phyloP scores from a whole-genome alignment of 2,888 invertebrate species.

The Lithosia quadra region DNA sequence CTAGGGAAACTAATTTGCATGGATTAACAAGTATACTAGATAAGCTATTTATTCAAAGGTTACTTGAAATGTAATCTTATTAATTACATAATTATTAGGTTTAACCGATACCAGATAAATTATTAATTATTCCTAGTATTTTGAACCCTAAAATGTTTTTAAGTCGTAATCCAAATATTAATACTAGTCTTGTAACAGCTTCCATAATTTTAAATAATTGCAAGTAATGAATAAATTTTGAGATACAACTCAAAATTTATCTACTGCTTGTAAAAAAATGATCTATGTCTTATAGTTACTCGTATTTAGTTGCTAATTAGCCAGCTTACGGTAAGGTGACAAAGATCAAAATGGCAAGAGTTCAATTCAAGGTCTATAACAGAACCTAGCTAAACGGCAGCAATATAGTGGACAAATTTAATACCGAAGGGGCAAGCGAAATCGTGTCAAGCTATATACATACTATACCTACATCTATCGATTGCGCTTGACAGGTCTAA shows the following conservation, averaged over 20 bases:
- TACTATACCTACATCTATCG: too few relatives aligned
- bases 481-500: neutral
- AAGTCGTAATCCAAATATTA: too few relatives aligned
- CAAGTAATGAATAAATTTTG: too few relatives aligned
- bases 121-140: too few relatives aligned
- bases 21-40: neutral
- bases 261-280: too few relatives aligned
- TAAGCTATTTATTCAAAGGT: neutral
- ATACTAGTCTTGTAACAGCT: too few relatives aligned
- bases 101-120: neutral
- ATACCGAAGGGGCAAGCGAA: neutral
- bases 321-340: neutral
- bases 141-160: too few relatives aligned
- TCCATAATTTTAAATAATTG: too few relatives aligned
- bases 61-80: neutral
- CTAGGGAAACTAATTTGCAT: neutral
- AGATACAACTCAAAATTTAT: too few relatives aligned
- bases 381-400: neutral
- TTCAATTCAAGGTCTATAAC: neutral
- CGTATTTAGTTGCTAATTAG: neutral
- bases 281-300: too few relatives aligned
- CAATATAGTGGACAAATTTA: neutral
- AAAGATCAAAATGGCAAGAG: neutral
- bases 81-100: neutral
- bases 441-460: conserved; percentile 1